Evolutionary conservation across 35 echinoderm and acorn worm genomes (phyloP).

Genomic region (Hemicentrotus pulcherrimus): DNA sequence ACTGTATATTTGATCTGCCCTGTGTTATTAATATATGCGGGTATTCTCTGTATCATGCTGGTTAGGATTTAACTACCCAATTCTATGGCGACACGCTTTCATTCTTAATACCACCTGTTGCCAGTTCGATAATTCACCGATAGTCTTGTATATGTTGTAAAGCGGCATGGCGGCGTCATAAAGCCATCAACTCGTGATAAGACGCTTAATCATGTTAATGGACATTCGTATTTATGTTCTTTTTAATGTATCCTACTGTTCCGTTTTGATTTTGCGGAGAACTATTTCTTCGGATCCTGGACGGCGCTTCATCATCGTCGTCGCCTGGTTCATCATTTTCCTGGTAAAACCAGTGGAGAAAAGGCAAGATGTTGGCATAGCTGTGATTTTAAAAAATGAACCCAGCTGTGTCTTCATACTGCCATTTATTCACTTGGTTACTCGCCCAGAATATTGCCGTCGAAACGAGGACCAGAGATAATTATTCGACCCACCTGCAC

Average conservation of each 20-base stretch:
- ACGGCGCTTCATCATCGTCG: not conserved
- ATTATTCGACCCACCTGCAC: too few relatives aligned
- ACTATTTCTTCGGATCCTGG: not conserved
- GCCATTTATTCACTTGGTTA: too few relatives aligned
- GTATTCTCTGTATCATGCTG: not conserved
- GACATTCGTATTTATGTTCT: too few relatives aligned
- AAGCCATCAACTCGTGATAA: not conserved
- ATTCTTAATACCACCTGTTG: not conserved
- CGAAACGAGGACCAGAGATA: too few relatives aligned
- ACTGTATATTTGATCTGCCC: not conserved
- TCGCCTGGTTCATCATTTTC: not conserved
- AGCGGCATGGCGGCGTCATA: not conserved
- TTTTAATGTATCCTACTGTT: not conserved
- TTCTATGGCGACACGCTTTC: not conserved
- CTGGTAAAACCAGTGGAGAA: conserved; percentile 31
- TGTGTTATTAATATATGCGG: not conserved
- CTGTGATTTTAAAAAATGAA: conserved; percentile 41
- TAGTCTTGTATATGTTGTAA: not conserved
- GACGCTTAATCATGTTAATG: not conserved
- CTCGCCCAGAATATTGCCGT: too few relatives aligned
- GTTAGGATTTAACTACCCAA: not conserved
- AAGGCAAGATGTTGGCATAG: conserved; percentile 76
- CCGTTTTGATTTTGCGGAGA: not conserved
- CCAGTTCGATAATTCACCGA: not conserved
- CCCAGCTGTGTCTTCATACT: conserved; percentile 38